These are phyloP conservation scores for Brachionus paranguensis DNA, from an alignment of 1,140 invertebrate species.

Conservation along the genomic window DNA sequence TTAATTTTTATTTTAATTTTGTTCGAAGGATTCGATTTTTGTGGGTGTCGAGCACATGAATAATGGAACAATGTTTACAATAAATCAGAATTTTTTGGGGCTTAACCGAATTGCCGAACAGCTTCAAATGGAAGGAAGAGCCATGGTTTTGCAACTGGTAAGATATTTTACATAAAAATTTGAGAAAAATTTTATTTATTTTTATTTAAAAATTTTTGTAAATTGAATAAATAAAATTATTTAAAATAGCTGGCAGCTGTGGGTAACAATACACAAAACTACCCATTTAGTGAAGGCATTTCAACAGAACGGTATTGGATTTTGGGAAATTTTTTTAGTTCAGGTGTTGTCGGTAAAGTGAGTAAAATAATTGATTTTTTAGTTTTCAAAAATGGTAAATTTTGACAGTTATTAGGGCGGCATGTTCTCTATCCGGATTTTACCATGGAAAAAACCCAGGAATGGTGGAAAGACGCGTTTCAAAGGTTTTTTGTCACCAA, in stretches of 20 bases:
- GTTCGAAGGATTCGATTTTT: slow-evolving; percentile 26
- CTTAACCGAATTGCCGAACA: background rate
- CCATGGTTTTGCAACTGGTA: slow-evolving; percentile 6
- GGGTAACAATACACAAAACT: slow-evolving; percentile 37
- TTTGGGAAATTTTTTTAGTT: slow-evolving; percentile 37
- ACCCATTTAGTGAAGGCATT: slow-evolving; percentile 21
- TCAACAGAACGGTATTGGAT: slow-evolving; percentile 28
- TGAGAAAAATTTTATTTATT: no score
- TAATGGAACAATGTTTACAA: slow-evolving; percentile 32
- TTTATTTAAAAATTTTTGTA: no score
- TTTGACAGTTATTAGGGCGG: slow-evolving; percentile 44
- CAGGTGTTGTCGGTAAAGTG: slow-evolving; percentile 11
- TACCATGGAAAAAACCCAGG: slow-evolving; percentile 66
- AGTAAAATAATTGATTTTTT: background rate
- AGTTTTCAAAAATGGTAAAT: background rate
- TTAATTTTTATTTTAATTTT: background rate
- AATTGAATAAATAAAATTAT: no score
- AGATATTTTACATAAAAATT: background rate
- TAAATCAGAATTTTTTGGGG: background rate
- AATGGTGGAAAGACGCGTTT: slow-evolving; percentile 72
- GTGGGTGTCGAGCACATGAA: slow-evolving; percentile 20
- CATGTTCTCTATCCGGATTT: slow-evolving; percentile 76
- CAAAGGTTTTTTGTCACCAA: slow-evolving; percentile 54
- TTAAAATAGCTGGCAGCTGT: background rate
- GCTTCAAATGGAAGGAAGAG: slow-evolving; percentile 5